Evolutionary conservation across 2,888 invertebrate species (phyloP).

Genomic region (Kryphioiulus occultus): DNA sequence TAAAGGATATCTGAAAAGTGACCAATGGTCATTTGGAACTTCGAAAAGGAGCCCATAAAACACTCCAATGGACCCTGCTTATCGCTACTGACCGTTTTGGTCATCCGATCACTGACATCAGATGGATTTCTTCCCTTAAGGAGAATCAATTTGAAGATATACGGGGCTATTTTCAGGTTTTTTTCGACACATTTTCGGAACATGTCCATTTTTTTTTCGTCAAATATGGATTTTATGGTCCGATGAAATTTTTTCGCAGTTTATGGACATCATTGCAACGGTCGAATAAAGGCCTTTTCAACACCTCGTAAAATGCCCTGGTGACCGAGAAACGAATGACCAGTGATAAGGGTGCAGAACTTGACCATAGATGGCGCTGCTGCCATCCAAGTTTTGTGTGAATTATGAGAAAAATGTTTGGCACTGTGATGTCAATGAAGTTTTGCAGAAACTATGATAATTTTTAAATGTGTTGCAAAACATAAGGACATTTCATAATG

Average conservation of each 20-base stretch:
- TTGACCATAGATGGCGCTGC: too few relatives aligned
- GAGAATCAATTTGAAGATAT: background rate
- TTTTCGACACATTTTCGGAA: background rate
- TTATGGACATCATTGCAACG: too few relatives aligned
- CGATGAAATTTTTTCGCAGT: background rate
- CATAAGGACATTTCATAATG: too few relatives aligned
- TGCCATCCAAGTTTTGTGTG: too few relatives aligned
- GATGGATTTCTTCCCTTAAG: background rate
- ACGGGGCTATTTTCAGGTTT: background rate
- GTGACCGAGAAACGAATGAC: too few relatives aligned
- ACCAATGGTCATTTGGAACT: background rate
- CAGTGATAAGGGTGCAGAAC: too few relatives aligned
- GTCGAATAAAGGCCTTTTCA: too few relatives aligned
- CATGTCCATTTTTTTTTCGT: background rate
- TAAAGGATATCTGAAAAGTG: background rate
- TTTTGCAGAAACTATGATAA: too few relatives aligned
- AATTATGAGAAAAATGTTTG: too few relatives aligned
- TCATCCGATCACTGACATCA: background rate
- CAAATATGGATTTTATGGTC: background rate
- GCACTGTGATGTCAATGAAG: too few relatives aligned
- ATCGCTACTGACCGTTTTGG: background rate
- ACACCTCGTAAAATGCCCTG: too few relatives aligned
- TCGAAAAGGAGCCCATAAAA: background rate
- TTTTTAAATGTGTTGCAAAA: too few relatives aligned
- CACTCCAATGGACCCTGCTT: background rate